phyloP scores from a whole-genome alignment of 2,888 invertebrate genomes.

The Nomada fabriciana region DNA sequence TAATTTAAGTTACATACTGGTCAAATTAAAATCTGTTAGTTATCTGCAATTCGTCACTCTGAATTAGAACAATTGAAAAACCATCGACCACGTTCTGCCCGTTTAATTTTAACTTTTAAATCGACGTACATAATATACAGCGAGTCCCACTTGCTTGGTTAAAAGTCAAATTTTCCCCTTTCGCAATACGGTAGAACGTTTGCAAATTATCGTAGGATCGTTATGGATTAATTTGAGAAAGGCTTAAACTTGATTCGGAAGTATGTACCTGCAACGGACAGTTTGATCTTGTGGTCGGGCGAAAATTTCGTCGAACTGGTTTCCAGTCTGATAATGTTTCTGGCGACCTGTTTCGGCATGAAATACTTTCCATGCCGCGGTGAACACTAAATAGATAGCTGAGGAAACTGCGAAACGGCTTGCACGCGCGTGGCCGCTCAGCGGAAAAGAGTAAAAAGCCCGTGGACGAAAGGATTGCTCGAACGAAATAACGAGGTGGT shows the following conservation, averaged over 20 bases:
- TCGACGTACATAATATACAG: too few relatives aligned
- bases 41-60: too few relatives aligned
- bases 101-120: too few relatives aligned
- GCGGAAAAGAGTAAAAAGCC: slow-evolving; percentile 40
- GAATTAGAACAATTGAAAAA: too few relatives aligned
- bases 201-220: not conserved
- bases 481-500: slow-evolving; percentile 27
- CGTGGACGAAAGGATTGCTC: slow-evolving; percentile 7
- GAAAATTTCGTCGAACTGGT: slow-evolving; percentile 66
- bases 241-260: slow-evolving; percentile 7
- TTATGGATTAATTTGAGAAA: slow-evolving; percentile 20
- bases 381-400: slow-evolving; percentile 63
- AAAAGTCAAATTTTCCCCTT: too few relatives aligned
- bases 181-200: too few relatives aligned
- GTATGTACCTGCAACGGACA: not conserved
- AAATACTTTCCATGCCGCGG: slow-evolving; percentile 69
- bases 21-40: too few relatives aligned
- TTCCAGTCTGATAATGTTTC: slow-evolving; percentile 68
- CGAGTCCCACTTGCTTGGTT: too few relatives aligned
- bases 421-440: slow-evolving; percentile 19
- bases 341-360: slow-evolving; percentile 64
- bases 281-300: slow-evolving; percentile 33
- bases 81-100: too few relatives aligned
- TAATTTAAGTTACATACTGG: too few relatives aligned
- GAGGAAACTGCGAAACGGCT: slow-evolving; percentile 51